Evolutionary conservation across 2,797 vertebrate species (phyloP).

Genomic region (Etheostoma nigrum): DNA sequence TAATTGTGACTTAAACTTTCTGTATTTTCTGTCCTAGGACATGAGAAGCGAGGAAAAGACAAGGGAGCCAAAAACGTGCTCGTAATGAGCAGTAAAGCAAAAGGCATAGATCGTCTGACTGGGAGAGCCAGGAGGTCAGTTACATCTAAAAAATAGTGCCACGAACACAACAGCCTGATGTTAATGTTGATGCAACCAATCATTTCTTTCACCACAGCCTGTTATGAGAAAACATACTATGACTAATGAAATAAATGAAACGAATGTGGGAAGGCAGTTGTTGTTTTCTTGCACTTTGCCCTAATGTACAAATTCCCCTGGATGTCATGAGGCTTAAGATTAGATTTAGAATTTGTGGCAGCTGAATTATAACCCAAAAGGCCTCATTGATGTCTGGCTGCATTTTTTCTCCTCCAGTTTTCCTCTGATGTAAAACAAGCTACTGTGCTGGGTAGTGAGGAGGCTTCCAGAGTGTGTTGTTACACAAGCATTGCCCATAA

Average conservation of each 20-base stretch:
- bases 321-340: slow-evolving; percentile 51
- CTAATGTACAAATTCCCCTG: slow-evolving; percentile 51
- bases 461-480: slow-evolving; percentile 29
- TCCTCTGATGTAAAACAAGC: slow-evolving; percentile 38
- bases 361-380: slow-evolving; percentile 68
- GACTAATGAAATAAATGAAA: slow-evolving; percentile 29
- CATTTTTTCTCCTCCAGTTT: slow-evolving; percentile 19
- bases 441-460: slow-evolving; percentile 23
- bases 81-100: slow-evolving; percentile 90
- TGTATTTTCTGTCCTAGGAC: slow-evolving; percentile 79
- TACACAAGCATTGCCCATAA: slow-evolving; percentile 36
- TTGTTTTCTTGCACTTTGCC: slow-evolving; percentile 51
- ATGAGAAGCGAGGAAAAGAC: slow-evolving; percentile 82
- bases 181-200: slow-evolving; percentile 16
- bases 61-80: slow-evolving; percentile 79
- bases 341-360: slow-evolving; percentile 54
- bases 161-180: not conserved
- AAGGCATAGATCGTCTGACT: slow-evolving; percentile 95
- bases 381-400: slow-evolving; percentile 30
- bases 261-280: slow-evolving; percentile 40
- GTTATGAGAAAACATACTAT: not conserved
- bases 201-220: slow-evolving; percentile 14
- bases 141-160: not conserved
- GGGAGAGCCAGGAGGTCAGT: slow-evolving; percentile 95
- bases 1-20: not conserved